phyloP scores from a whole-genome alignment of 37 sponge, comb jelly and placozoan species.

The Amphimedon queenslandica region DNA sequence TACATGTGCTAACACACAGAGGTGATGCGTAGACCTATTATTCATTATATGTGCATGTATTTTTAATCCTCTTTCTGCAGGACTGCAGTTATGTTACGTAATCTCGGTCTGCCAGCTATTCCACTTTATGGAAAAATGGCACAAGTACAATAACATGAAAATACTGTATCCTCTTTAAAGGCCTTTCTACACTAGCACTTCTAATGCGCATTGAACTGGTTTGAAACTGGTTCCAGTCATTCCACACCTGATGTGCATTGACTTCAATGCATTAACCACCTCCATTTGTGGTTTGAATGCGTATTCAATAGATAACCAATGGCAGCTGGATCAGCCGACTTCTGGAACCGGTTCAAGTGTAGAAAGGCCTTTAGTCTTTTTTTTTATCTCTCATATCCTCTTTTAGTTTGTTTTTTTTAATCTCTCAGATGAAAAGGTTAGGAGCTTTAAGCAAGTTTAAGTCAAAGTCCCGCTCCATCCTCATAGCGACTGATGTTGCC shows the following conservation, averaged over 20 bases:
- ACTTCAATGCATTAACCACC: no score
- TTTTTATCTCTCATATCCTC: neutral
- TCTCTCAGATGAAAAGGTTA: conserved; percentile 73
- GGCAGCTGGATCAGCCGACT: no score
- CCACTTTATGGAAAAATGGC: conserved; percentile 95
- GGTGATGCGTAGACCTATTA: conserved; percentile 19
- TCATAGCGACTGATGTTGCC: conserved; percentile 97
- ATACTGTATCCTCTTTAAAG: no score
- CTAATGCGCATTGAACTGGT: no score
- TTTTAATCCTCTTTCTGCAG: conserved; percentile 19
- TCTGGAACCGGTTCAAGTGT: no score
- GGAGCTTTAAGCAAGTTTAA: conserved; percentile 98
- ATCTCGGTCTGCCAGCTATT: conserved; percentile 90
- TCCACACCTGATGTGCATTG: neutral
- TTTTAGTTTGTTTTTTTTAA: neutral
- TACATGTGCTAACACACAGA: conserved; percentile 92
- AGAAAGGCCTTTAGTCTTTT: neutral
- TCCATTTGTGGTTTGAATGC: no score
- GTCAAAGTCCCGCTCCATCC: conserved; percentile 75
- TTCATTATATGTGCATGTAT: neutral
- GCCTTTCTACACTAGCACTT: no score
- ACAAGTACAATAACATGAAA: conserved; percentile 19
- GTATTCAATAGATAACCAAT: no score
- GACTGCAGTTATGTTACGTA: conserved; percentile 81
- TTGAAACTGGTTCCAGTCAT: no score